Conservation (phyloP, 2,797 vertebrate genomes). For the Passerculus sandwichensis region DNA sequence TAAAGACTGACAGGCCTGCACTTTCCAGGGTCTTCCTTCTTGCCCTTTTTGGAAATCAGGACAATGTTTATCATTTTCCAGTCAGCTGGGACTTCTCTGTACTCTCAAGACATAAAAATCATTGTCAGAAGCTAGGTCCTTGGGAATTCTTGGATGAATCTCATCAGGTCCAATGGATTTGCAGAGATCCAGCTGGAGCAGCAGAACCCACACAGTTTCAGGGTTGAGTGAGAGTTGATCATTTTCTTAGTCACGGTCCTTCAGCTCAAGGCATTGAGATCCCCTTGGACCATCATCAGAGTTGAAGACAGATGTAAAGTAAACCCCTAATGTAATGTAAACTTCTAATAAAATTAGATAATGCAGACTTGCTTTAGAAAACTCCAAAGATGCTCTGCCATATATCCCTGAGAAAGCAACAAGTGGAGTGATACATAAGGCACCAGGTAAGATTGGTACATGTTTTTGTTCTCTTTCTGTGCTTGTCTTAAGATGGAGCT, state of each 20-base stretch:
- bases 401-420: background rate
- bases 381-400: background rate
- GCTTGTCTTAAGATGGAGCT: background rate
- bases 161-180: background rate
- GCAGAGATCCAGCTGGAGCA: background rate
- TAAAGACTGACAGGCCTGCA: background rate
- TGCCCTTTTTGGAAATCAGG: background rate
- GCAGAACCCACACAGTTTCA: background rate
- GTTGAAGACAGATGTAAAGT: background rate
- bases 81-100: background rate
- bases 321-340: background rate
- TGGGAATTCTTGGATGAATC: background rate
- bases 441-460: background rate
- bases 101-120: background rate
- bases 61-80: background rate
- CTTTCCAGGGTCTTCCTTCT: background rate
- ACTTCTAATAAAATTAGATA: background rate
- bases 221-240: accelerated
- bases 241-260: background rate
- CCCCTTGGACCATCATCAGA: background rate
- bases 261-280: background rate
- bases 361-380: background rate
- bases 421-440: background rate
- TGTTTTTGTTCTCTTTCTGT: constrained; percentile 5
- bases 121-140: background rate